These are phyloP conservation scores for Hetaerina titia DNA, from an alignment of 2,888 invertebrate species.

Conservation along the genomic window DNA sequence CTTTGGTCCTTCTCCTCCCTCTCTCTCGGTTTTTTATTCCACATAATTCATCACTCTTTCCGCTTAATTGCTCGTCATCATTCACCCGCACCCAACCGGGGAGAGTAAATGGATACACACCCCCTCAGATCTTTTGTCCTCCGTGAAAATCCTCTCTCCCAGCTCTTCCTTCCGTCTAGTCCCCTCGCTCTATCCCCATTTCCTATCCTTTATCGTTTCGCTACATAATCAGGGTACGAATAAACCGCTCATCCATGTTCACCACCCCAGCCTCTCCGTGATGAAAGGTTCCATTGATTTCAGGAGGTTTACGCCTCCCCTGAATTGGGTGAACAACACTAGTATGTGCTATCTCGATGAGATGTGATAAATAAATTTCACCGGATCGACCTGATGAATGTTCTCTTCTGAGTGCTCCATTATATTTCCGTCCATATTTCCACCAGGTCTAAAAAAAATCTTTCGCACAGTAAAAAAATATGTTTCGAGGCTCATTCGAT, in stretches of 20 bases:
- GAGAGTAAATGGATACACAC: neutral
- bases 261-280: neutral
- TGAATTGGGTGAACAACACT: too few species aligned
- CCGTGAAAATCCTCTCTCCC: neutral
- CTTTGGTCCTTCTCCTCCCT: neutral
- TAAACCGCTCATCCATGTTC: neutral
- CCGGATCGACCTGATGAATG: neutral
- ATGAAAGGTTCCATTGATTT: neutral
- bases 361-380: neutral
- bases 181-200: neutral
- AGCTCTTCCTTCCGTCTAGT: neutral
- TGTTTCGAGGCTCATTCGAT: too few species aligned
- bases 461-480: too few species aligned
- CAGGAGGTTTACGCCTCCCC: neutral
- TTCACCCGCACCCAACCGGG: neutral
- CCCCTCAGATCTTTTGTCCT: conserved; percentile 3
- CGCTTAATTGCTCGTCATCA: conserved; percentile 23
- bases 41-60: conserved; percentile 21
- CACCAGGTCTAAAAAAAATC: too few species aligned
- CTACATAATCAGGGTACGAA: neutral
- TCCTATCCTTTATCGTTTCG: neutral
- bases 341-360: neutral
- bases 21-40: neutral
- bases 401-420: neutral
- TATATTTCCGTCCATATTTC: neutral